phyloP scores from a whole-genome alignment of 2,113 vertebrate species.

The Pleuronectes platessa region DNA sequence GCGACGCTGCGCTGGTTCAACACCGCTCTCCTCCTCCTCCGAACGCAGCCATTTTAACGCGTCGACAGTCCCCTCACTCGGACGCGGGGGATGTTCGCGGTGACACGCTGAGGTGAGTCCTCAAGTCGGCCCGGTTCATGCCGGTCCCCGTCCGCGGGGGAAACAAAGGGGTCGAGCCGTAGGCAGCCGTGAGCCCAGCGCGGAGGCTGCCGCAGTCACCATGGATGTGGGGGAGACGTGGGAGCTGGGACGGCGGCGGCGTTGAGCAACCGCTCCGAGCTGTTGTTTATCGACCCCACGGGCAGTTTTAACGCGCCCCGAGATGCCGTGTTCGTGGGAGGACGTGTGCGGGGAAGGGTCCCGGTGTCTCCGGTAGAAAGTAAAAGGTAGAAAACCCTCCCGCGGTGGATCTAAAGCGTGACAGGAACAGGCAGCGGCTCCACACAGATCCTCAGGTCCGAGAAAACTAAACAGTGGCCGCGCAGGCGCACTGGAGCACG shows the following conservation, averaged over 20 bases:
- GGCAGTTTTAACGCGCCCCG: neutral
- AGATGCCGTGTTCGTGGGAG: neutral
- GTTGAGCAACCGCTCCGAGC: conserved; percentile 51
- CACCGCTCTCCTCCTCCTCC: conserved; percentile 56
- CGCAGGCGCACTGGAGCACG: conserved; percentile 69
- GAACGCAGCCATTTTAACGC: conserved; percentile 84
- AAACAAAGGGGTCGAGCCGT: conserved; percentile 48
- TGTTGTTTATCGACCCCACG: conserved; percentile 26
- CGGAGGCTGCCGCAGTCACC: conserved; percentile 68
- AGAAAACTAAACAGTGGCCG: conserved; percentile 73
- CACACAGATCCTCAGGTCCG: conserved; percentile 74
- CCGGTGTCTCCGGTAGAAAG: conserved; percentile 3
- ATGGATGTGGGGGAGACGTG: conserved; percentile 68
- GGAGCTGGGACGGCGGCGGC: conserved; percentile 37
- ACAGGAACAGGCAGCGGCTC: conserved; percentile 39
- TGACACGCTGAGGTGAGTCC: conserved; percentile 20
- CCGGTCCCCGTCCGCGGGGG: conserved; percentile 4
- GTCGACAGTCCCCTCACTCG: conserved; percentile 67
- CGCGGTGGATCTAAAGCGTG: conserved; percentile 39
- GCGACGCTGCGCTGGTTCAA: conserved; percentile 58
- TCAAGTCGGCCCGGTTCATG: conserved; percentile 1
- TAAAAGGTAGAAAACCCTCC: neutral
- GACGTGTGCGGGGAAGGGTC: neutral
- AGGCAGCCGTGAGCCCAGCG: conserved; percentile 38
- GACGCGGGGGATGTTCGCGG: conserved; percentile 10